Percentiles rank a stretch among this genome's conserved stretches.
phyloP scores from a whole-genome alignment of 2,113 vertebrate species.

The Saimiri boliviensis region DNA sequence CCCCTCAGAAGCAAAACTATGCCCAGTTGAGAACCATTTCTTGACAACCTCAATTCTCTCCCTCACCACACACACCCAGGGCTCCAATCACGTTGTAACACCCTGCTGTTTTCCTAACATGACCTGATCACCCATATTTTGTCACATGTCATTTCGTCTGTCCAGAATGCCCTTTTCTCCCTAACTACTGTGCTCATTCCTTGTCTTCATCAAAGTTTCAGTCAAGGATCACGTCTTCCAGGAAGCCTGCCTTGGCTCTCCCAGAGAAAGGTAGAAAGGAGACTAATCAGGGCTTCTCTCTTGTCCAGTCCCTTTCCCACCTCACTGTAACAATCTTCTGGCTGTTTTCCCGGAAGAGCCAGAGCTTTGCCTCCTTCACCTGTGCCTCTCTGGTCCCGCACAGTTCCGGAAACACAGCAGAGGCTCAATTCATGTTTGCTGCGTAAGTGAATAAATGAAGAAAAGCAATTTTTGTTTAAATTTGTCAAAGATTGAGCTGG shows the following conservation, averaged over 20 bases:
- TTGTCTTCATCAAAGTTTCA: background rate
- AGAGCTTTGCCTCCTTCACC: background rate
- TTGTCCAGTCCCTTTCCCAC: background rate
- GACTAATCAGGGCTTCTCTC: too few species aligned
- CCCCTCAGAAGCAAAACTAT: background rate
- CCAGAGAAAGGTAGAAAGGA: background rate
- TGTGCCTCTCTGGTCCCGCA: background rate
- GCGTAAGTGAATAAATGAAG: background rate
- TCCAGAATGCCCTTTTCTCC: background rate
- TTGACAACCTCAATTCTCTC: background rate
- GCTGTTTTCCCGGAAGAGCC: background rate
- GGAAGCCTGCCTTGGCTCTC: background rate
- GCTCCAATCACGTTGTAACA: background rate
- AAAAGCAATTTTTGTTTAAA: background rate
- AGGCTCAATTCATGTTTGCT: background rate
- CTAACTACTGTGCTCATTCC: background rate
- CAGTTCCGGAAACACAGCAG: background rate
- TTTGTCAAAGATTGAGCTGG: background rate
- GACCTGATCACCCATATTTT: background rate
- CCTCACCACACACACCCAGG: too few species aligned
- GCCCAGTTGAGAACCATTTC: background rate
- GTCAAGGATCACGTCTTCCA: background rate
- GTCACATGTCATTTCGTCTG: background rate
- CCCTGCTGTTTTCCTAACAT: background rate
- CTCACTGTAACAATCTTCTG: background rate